Conservation (phyloP, 2,113 vertebrate species). For the Artemisiospiza belli region DNA sequence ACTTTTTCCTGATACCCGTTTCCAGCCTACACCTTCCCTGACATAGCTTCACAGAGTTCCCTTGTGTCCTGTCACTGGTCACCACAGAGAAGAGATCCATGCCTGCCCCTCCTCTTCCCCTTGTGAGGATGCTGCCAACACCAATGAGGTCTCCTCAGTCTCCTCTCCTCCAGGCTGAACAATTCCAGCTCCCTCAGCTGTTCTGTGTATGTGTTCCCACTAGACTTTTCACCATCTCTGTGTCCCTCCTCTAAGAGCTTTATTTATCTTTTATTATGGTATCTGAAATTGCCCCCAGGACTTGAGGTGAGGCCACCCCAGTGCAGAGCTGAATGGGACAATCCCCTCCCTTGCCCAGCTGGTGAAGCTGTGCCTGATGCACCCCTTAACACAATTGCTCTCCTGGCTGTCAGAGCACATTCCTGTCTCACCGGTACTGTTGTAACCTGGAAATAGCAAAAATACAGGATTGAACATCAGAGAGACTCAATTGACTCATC, state of each 20-base stretch:
- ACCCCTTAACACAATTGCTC: no score
- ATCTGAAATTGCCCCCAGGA: background rate
- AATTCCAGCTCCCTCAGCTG: background rate
- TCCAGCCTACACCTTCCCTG: background rate
- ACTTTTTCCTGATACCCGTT: background rate
- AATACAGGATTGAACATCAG: background rate
- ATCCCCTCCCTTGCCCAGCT: background rate
- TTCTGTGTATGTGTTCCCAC: background rate
- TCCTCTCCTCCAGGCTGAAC: background rate
- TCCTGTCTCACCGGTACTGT: background rate
- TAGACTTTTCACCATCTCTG: background rate
- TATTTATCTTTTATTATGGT: background rate
- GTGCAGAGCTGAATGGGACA: background rate
- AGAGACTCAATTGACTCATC: background rate
- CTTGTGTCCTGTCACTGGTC: background rate
- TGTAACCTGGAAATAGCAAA: background rate
- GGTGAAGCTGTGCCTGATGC: background rate
- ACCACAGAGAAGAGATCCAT: background rate
- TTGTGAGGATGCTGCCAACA: background rate
- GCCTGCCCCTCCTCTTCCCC: background rate
- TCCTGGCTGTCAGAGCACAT: background rate
- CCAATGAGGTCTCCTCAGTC: background rate
- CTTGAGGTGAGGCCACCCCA: fast-evolving
- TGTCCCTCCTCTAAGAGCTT: background rate
- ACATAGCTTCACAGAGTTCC: background rate